Base-by-base conservation (phyloP, 2,797 vertebrate species). In the Mastacembelus armatus region DNA sequence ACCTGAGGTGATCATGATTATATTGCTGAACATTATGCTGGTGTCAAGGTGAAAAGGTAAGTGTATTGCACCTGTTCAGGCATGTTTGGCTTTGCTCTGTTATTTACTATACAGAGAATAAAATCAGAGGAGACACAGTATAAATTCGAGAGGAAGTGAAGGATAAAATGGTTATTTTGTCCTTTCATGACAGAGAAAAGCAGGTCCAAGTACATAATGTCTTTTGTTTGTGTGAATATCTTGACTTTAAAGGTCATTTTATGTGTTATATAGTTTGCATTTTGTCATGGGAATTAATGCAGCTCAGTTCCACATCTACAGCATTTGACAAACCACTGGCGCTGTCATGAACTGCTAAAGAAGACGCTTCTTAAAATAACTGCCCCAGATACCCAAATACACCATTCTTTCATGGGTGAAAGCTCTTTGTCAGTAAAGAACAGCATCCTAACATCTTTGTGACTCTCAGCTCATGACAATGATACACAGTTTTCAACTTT, bases 311-410 rank as follows among this genome's bases (percentile, higher is more conserved):
- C 43, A 55, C 63, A 62, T 59, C 54, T 70, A 32, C 50, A 19
- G 59, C 3, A 10, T 57, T 66, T 79, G 79, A 81, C 64, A 78
- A 88, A 81, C 75, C 85, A 56, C 10, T 35, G 33, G 64, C 66
- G 78, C 72, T 79, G 71, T 81, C 80, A 72, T 85, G 86, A 86
- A 88, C 86, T 69, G 71, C 82, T 85, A 67, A 85, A 79, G 78
- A 68, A 58, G 64, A 84, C 39, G 22, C 59, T 29, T 66, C 86
- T 58, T 66, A 84, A 90, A 91, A 91, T 90, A 91, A 80, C 85
- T 88, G 89, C 71, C 86, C 89, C 84, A 90, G 79, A 85, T 88
- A 85, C 64, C 66, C 67, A 84, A 80, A 89, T 79, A 71, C 80
- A 86, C 68, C 62, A 77, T 73, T 58, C 64, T 76, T 74, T 66